Conservation (phyloP, 2,888 invertebrate species). For the Andricus curvator region DNA sequence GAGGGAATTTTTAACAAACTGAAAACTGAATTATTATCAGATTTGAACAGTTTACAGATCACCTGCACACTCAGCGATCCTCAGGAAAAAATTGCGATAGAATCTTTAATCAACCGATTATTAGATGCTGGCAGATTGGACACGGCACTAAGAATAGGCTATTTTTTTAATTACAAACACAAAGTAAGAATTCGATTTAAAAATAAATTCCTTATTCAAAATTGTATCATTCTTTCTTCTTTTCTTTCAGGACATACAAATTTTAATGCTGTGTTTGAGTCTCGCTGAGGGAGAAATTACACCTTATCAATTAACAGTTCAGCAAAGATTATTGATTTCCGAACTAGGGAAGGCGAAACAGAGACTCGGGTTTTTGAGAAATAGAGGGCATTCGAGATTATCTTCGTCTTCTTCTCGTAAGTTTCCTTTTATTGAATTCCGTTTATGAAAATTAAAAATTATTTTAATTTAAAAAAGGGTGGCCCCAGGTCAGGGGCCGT, state of each 20-base stretch:
- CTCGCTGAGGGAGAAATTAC: slow-evolving; percentile 83
- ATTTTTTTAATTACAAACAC: slow-evolving; percentile 73
- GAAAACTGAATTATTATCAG: slow-evolving; percentile 70
- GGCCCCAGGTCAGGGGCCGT: too few species aligned
- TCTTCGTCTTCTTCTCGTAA: slow-evolving; percentile 62
- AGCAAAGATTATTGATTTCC: slow-evolving; percentile 82
- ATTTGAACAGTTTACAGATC: slow-evolving; percentile 63
- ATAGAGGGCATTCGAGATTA: slow-evolving; percentile 63
- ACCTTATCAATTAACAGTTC: slow-evolving; percentile 83
- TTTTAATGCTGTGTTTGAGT: slow-evolving; percentile 82
- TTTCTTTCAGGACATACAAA: slow-evolving; percentile 79
- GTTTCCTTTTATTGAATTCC: slow-evolving; percentile 16
- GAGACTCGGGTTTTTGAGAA: slow-evolving; percentile 63
- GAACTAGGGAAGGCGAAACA: slow-evolving; percentile 60
- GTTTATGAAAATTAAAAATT: slow-evolving; percentile 51
- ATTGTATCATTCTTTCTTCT: slow-evolving; percentile 25
- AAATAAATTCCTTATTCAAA: not conserved
- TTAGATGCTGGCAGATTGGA: slow-evolving; percentile 81
- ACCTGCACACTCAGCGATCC: slow-evolving; percentile 63
- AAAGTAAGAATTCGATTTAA: slow-evolving; percentile 61
- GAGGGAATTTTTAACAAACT: slow-evolving; percentile 65
- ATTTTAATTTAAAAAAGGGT: not conserved
- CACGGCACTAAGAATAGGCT: slow-evolving; percentile 82
- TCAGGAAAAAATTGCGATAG: slow-evolving; percentile 64
- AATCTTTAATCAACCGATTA: slow-evolving; percentile 79